Conservation (phyloP, 2,888 invertebrate genomes). For the Gari tellinella region DNA sequence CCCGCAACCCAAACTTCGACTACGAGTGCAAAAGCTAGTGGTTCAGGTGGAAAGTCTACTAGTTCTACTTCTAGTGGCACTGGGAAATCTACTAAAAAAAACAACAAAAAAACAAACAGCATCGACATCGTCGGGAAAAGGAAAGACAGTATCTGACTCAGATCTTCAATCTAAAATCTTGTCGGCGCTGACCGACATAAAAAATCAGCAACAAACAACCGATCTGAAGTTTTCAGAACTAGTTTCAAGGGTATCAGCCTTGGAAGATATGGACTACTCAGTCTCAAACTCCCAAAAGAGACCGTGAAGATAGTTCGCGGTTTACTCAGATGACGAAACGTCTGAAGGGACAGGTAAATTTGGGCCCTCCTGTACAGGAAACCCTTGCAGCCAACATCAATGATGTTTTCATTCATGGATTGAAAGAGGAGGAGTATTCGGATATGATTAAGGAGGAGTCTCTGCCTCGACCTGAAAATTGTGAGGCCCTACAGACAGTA, state of each 20-base stretch:
- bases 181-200: not conserved
- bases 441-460: slow-evolving; percentile 9
- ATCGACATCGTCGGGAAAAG: no score
- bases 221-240: not conserved
- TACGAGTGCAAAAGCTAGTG: no score
- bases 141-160: no score
- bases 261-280: not conserved
- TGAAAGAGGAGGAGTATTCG: slow-evolving; percentile 2
- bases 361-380: slow-evolving; percentile 4
- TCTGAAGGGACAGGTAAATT: slow-evolving; percentile 4
- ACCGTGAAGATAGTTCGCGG: not conserved
- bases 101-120: no score
- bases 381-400: not conserved
- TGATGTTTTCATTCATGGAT: not conserved
- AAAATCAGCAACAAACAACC: not conserved
- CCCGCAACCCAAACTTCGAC: no score
- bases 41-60: no score
- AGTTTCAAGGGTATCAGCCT: not conserved
- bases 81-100: no score
- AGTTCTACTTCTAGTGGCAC: no score
- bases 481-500: slow-evolving; percentile 2
- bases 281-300: no score
- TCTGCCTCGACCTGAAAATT: slow-evolving; percentile 9
- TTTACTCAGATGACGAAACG: slow-evolving; percentile 4
- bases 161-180: not conserved